Evolutionary conservation across 2,888 invertebrate species (phyloP), one percentile per base, ranked within the genome.

Genomic region (Mimas tiliae): DNA sequence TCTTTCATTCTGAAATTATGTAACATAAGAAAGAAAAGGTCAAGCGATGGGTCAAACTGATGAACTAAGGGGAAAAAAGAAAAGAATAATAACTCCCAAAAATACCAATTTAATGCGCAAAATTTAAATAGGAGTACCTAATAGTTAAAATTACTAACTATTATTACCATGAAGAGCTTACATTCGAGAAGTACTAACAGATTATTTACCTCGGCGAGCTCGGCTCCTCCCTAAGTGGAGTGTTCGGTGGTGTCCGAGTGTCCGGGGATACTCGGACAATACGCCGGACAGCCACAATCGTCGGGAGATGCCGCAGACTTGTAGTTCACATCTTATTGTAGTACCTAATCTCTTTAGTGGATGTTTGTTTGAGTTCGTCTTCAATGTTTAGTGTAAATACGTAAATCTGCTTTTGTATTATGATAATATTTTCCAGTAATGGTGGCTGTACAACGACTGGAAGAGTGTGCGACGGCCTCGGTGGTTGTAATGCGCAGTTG

Each of bases 351-450:
- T 55, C 55, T 38, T 55, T 34, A 38, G 16, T 7, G 16, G 34
- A 34, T 34, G 55, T 34, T 38, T 58, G 48, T 48, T 42, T 14
- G n/a, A 0, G 34, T 7, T 6, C 16, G 16, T 19, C 38, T 19
- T 11, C 38, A 9, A 75, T 77, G 77, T 67, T 14, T 3, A 14
- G 11, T 1, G 45, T 38, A 7, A 6, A 38, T 38, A 34, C 7
- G 34, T 34, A 34, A 34, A 27, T 3, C 27, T 27, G 38, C 34
- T 38, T 9, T 38, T 38, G 38, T 6, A 6, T 38, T 38, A 38
- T 38, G 9, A 9, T 3, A n/a, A n/a, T 27, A 27, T 27, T 27
- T 27, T 27, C 1, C 4, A 27, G 4, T 27, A 27, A 27, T 27
- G 1, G 4, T 3, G 27, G 27, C 2, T 27, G 1, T 27, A 27